Evolutionary conservation across 2,888 invertebrate species (phyloP).

Genomic region (Rhagophthalmus giganteus): DNA sequence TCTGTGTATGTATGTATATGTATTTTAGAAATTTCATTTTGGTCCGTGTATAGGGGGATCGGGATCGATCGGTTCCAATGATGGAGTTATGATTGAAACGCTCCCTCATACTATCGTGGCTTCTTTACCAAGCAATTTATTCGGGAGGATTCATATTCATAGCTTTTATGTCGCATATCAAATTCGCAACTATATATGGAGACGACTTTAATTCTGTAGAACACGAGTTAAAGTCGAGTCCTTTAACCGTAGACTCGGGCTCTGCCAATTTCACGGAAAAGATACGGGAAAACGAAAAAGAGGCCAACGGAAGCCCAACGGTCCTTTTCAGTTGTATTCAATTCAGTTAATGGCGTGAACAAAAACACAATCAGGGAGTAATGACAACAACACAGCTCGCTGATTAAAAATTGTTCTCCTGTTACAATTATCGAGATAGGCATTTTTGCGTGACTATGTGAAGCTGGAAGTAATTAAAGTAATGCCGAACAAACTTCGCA

Average conservation of each 20-base stretch:
- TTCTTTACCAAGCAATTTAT: constrained; percentile 31
- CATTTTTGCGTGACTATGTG: too few species aligned
- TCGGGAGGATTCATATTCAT: constrained; percentile 32
- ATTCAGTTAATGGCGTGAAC: constrained; percentile 14
- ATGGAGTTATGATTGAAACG: constrained; percentile 33
- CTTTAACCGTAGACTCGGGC: constrained; percentile 11
- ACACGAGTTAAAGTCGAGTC: constrained; percentile 9
- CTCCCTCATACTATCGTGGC: constrained; percentile 27
- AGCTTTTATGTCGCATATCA: constrained; percentile 28
- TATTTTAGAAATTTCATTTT: constrained; percentile 30
- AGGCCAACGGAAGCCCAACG: constrained; percentile 12
- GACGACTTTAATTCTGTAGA: constrained; percentile 19
- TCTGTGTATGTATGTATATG: constrained; percentile 10
- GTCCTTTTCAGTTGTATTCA: constrained; percentile 19
- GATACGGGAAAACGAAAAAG: constrained; percentile 9
- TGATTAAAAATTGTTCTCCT: not conserved
- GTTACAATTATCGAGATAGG: not conserved
- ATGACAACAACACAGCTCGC: not conserved
- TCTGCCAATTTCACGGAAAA: constrained; percentile 7
- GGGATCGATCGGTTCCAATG: constrained; percentile 25
- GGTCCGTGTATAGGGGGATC: constrained; percentile 16
- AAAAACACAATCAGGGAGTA: constrained; percentile 5
- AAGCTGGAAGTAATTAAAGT: too few species aligned
- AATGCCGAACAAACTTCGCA: too few species aligned
- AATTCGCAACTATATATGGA: constrained; percentile 23